Base-by-base conservation (phyloP, 1,140 invertebrate species). In the Drosophila varians region DNA sequence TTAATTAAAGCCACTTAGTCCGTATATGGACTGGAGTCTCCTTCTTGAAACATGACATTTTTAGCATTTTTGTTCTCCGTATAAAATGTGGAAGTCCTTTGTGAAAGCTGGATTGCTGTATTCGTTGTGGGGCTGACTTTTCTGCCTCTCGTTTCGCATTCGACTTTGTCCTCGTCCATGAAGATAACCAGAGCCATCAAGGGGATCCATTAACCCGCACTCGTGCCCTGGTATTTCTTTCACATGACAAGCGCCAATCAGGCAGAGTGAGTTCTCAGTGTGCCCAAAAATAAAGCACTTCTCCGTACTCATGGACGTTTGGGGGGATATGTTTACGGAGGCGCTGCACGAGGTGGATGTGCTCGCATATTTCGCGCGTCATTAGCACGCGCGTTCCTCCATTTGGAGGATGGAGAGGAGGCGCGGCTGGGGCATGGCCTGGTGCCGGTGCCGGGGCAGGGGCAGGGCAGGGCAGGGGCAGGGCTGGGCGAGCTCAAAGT, bases 291-390 rank as follows among this genome's bases (percentile, higher is more conserved):
- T 87, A 86, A 86, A 86, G 51, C 68, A 80, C 80, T 80, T 74
- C 46, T 38, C 66, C 61, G 23, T 6, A 9, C n/a, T 2, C 16
- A 23, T 14, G 34, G 34, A 34, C 36, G 21, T 31, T 31, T 11
- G 28, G 28, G 1, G 1, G 16, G 38, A 16, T 42, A 34, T 18
- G 55, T 11, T 28, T 28, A 28, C 26, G 52, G 23, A 16, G 71
- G 6, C 31, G 55, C n/a, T n/a, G n/a, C n/a, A n/a, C n/a, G 26
- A 42, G 72, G 61, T 62, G 72, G 40, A 46, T 55, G 49, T 40
- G 62, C 52, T 56, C 70, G 82, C 82, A 89, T 90, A 90, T 90
- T 90, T 88, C 76, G 88, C 88, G 83, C 78, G 71, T 90, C 87
- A 90, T 90, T 90, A 90, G 79, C 83, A 84, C 70, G 77, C 77